Base-by-base conservation (phyloP, 37 sponge, comb jelly and placozoan genomes). In the Theonella swinhoei region DNA sequence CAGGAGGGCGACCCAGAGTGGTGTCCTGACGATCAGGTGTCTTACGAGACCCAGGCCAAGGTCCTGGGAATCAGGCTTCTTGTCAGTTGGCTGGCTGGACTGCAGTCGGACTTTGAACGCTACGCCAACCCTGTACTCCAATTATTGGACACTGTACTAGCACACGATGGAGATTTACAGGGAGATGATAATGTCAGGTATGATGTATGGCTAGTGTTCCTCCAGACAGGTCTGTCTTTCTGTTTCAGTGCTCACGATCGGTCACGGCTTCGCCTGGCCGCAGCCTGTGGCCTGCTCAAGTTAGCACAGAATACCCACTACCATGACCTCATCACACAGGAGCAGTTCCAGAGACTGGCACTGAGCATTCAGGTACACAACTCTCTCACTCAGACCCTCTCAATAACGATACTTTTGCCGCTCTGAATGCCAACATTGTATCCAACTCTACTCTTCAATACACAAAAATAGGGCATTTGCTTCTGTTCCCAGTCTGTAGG, bases 121-220 rank as follows among this genome's bases (percentile, higher is more conserved):
- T n/a, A 20, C n/a, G 70, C 79, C 31, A 42, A 38, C 22, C 80
- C 80, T 9, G 92, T 92, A 3, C 65, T 92, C 22, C 78, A 54
- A 7, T 32, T 92, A 1, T 35, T 92, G 37, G 64, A 80, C 75
- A 83, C 70, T 28, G 39, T 85, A 0, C 82, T 92, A 19, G 74
- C 40, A 1, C 68, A 85, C 32, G 81, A 88, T 80, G 93, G 93
- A n/a, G 93, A 92, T 75, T 71, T 92, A 32, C 82, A 85, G 39
- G 85, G 54, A 17, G 67, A 90, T n/a, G 80, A 79, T 25, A 68
- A 84, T 43, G 74, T 84, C 68, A 72, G 81, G 88, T 86, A 31
- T 3, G 35, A 5, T 23, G 19, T 42, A 23, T 86, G 23, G 36
- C 5, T 64, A 36, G 3, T 25, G n/a, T n/a, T n/a, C n/a, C 9